phyloP scores from a whole-genome alignment of 2,113 vertebrate genomes.

The Orycteropus afer region DNA sequence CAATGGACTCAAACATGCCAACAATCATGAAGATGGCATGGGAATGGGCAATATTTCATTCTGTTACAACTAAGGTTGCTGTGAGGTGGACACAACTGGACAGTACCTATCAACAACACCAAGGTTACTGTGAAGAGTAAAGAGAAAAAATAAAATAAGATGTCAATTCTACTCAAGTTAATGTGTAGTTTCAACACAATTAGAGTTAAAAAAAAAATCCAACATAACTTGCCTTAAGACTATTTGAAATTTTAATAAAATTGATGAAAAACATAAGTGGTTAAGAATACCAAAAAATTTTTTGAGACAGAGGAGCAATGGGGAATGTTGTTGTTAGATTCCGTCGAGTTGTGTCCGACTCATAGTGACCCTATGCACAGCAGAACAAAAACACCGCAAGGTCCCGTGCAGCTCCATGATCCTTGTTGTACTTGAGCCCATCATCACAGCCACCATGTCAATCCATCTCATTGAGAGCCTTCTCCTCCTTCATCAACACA shows the following conservation, averaged over 20 bases:
- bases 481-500: too few species aligned
- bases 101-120: neutral
- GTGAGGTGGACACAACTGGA: neutral
- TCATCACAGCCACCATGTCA: too few species aligned
- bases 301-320: conserved; percentile 21
- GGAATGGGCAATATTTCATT: too few species aligned
- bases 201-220: neutral
- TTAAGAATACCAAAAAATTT: conserved; percentile 29
- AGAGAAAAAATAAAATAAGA: neutral
- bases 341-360: too few species aligned
- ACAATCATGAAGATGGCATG: too few species aligned
- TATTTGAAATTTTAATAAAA: conserved; percentile 44
- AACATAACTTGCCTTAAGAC: neutral
- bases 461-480: too few species aligned
- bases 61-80: neutral
- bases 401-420: too few species aligned
- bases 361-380: too few species aligned
- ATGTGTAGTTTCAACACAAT: neutral
- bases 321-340: too few species aligned
- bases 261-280: neutral
- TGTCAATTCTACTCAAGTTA: neutral
- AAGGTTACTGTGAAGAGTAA: neutral
- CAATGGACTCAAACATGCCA: neutral
- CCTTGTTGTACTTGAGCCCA: too few species aligned
- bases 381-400: too few species aligned